Base-by-base conservation (phyloP, 2,113 vertebrate genomes). In the Sarotherodon lohbergeri region DNA sequence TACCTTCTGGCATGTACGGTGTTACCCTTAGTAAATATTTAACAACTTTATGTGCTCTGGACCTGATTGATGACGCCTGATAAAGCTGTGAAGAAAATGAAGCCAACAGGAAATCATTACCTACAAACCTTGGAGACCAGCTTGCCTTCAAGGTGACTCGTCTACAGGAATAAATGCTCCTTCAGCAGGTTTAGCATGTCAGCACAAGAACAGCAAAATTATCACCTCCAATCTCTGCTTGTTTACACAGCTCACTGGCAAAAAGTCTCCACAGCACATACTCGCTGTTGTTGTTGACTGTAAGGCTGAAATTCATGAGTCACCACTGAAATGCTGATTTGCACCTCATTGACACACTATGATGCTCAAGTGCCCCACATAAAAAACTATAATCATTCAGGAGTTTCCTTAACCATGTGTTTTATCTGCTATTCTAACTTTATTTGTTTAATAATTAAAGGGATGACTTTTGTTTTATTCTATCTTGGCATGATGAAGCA, bases 131-230 rank as follows among this genome's bases (percentile, higher is more conserved):
- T 5, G 7, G 22, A 32, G 59, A 46, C 46, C 50, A 8, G 34
- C 2, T 16, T 24, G 9, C 56, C 17, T 59, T 39, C 82, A 92
- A 90, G 68, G 92, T 95, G 89, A 92, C 91, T 87, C 82, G 61
- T 43, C 61, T 3, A 13, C 5, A 1, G 19, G 43, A 85, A 81
- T n/a, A 10, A 39, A 24, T 5, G 50, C 68, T 55, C 56, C 39
- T 56, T 61, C 59, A 48, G 27, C 9, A 9, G 16, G 27, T 29
- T 52, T 4, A 9, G 27, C 36, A 5, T 16, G 63, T 36, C 32
- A 14, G 19, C 68, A 29, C 22, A 22, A 17, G 61, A 86, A 86
- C 50, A 66, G 81, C 79, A 81, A 57, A 48, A 41, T 57, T 13
- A 90, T 84, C 81, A 43, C 50, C 56, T 80, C 83, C 88, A 84